Evolutionary conservation across 2,113 vertebrate genomes (phyloP), one percentile per base, ranked within the genome.

Genomic region (Enhydra lutris): DNA sequence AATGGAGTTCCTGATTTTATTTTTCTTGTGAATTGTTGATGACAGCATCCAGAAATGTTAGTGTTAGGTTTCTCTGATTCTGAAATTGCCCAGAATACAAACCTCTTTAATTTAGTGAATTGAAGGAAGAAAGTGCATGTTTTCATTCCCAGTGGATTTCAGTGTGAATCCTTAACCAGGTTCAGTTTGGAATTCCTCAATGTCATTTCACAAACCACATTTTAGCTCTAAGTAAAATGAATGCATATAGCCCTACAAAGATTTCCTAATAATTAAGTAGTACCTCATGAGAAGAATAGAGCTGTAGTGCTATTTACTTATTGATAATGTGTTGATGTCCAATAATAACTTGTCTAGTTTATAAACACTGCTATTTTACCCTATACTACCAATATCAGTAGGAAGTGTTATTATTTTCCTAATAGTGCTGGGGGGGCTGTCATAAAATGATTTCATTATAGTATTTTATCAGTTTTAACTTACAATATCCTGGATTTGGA

Each of bases 11-110:
- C 65, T 97, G 97, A 61, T 96, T 79, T 93, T 96, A 92, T 97
- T 96, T 65, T 96, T 97, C 73, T n/a, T 94, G 18, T 94, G 93
- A 91, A 94, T 93, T 93, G 7, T 14, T 97, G 10, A 91, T 88
- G 95, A 74, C 65, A 94, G 65, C 73, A 90, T 90, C 50, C 59
- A 95, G 97, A 98, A 90, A 94, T 96, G 78, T 92, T 96, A 78
- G 89, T 93, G 95, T 95, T 95, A 96, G 80, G n/a, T 87, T 92
- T 97, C 5, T 94, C 61, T 26, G 11, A 82, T 90, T 65, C 76
- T 89, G 80, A 85, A 97, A 97, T 81, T 91, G 81, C 73, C 79
- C 71, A 88, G 95, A 96, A 95, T 95, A 82, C 29, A 97, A 93
- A 92, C 52, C 95, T 92, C 69, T 95, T 23, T 95, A 93, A 81